phyloP scores from a whole-genome alignment of 2,888 invertebrate species.

The Epinotia demarniana region DNA sequence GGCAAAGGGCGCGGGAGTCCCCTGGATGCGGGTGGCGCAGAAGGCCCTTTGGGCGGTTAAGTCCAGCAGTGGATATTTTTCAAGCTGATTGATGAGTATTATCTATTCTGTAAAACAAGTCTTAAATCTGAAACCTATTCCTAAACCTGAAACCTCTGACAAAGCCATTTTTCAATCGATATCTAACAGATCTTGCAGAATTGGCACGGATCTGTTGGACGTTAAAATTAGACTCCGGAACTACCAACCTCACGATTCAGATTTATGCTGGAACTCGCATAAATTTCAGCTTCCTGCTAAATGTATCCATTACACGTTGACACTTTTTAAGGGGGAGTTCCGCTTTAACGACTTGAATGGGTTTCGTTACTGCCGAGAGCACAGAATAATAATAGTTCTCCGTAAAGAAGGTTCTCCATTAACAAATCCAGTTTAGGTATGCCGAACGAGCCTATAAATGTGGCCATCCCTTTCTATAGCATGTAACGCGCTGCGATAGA shows the following conservation, averaged over 20 bases:
- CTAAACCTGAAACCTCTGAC: background rate
- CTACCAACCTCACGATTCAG: conserved; percentile 65
- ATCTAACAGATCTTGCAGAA: conserved; percentile 19
- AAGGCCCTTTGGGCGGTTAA: too few relatives aligned
- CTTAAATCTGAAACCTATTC: background rate
- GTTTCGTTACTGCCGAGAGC: background rate
- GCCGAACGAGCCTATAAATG: too few relatives aligned
- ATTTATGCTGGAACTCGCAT: conserved; percentile 75
- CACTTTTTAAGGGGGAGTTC: conserved; percentile 51
- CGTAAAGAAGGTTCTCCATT: too few relatives aligned
- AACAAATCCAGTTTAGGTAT: too few relatives aligned
- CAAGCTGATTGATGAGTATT: too few relatives aligned
- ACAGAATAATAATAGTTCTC: too few relatives aligned
- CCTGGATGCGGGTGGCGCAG: too few relatives aligned
- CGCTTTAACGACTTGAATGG: conserved; percentile 2
- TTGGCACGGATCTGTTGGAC: conserved; percentile 54
- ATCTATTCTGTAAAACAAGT: background rate
- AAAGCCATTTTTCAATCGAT: background rate
- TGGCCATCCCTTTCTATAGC: too few relatives aligned
- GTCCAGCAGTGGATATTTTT: too few relatives aligned
- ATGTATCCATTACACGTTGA: conserved; percentile 80
- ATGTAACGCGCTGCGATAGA: too few relatives aligned
- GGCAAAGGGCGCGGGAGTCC: too few relatives aligned
- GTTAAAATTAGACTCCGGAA: conserved; percentile 57
- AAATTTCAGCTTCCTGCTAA: conserved; percentile 75